Evolutionary conservation across 2,113 vertebrate genomes (phyloP).

Genomic region (Camelus bactrianus): DNA sequence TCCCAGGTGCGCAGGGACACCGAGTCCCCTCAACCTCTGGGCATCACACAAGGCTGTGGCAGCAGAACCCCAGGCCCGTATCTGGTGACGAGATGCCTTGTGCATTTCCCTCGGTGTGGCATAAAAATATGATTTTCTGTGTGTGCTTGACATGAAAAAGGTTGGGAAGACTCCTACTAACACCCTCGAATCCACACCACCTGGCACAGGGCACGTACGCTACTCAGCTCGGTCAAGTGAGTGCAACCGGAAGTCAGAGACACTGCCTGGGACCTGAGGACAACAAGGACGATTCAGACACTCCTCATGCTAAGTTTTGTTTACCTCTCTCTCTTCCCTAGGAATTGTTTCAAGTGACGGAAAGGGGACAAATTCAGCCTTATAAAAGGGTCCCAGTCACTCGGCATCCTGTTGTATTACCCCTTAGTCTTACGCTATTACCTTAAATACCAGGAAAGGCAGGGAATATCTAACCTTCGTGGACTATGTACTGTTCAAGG

Average conservation of each 20-base stretch:
- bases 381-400: neutral
- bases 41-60: neutral
- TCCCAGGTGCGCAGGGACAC: neutral
- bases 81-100: neutral
- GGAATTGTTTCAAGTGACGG: slow-evolving; percentile 5
- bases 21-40: neutral
- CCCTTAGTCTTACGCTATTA: neutral
- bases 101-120: neutral
- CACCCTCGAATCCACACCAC: neutral
- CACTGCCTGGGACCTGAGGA: neutral
- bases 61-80: neutral
- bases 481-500: neutral
- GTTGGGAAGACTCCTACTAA: neutral
- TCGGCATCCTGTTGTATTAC: neutral
- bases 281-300: neutral
- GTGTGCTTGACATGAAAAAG: neutral
- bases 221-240: neutral
- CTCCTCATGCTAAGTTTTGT: neutral
- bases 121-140: neutral
- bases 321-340: neutral
- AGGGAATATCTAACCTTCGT: neutral
- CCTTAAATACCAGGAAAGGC: neutral
- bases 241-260: neutral
- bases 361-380: neutral
- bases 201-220: neutral